Evolutionary conservation across 2,888 invertebrate species (phyloP), one percentile per base, ranked within the genome.

Genomic region (Cataglyphis altisquamis): DNA sequence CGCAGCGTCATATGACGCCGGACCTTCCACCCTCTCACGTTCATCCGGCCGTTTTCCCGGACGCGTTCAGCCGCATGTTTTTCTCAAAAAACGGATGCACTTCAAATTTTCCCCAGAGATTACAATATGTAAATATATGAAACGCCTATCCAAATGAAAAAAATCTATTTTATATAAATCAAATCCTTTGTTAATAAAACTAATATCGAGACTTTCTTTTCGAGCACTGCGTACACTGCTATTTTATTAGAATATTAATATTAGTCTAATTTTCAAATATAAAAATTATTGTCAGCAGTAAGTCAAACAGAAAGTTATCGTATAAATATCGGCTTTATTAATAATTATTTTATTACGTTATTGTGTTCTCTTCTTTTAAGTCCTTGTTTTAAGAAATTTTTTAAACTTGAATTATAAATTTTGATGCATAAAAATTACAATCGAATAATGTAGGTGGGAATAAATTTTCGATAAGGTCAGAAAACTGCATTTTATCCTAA

Each of bases 1-100:
- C 93, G 92, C 84, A 86, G 89, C 87, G 90, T 93, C 92, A 93
- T 92, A 92, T 90, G 92, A 87, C 80, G 84, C 90, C 85, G 92
- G 90, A 93, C 92, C 92, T 88, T 90, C 88, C 90, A 90, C 91
- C 91, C 91, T 90, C 91, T 89, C 84, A 83, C 82, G 87, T 87
- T 82, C 91, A 90, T 92, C 92, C 91, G 92, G 92, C 91, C 91
- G 91, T 91, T 92, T 90, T 80, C 75, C 89, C 86, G 89, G 86
- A 91, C 90, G 90, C 90, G 88, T 90, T 85, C 84, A 88, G 90
- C 87, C 75, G 73, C 66, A 80, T 88, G 86, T 90, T 92, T 93
- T 92, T 91, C 88, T 90, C 90, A 91, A 85, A 87, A 91, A 92
- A 89, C 25, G 89, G 89, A 93, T 92, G 89, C 85, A 66, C 57